These are phyloP conservation scores for Melikaiella ostensackeni DNA, from an alignment of 2,888 invertebrate genomes.

Conservation along the genomic window DNA sequence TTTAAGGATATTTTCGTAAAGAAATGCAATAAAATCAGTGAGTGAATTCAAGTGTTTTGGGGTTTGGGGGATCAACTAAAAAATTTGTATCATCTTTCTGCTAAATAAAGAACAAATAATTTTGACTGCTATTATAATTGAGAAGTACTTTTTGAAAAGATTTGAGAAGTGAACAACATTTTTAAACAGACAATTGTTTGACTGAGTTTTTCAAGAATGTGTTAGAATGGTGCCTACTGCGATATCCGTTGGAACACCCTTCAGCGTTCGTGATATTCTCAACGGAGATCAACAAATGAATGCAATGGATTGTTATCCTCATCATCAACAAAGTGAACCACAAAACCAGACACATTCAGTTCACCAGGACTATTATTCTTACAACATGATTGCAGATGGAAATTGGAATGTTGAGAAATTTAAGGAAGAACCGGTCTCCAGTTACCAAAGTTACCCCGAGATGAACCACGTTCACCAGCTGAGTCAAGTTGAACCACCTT, in stretches of 20 bases:
- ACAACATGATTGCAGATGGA: constrained; percentile 66
- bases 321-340: constrained; percentile 57
- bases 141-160: neutral
- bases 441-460: constrained; percentile 68
- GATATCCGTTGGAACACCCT: constrained; percentile 70
- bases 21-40: neutral
- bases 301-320: constrained; percentile 71
- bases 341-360: constrained; percentile 65
- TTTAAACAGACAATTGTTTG: constrained; percentile 9
- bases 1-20: neutral
- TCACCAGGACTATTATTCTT: constrained; percentile 70
- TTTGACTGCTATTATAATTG: neutral
- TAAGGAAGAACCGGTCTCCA: constrained; percentile 66
- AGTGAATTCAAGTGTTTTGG: neutral
- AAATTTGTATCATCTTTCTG: neutral
- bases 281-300: constrained; percentile 71
- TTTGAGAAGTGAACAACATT: constrained; percentile 21
- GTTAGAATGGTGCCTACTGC: constrained; percentile 72
- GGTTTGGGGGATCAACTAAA: neutral
- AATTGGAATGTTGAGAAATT: constrained; percentile 73
- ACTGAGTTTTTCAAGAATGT: constrained; percentile 55
- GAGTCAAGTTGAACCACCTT: constrained; percentile 65
- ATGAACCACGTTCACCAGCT: constrained; percentile 71
- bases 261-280: constrained; percentile 75
- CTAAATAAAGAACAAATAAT: neutral